Conservation (phyloP, 1,140 invertebrate genomes). For the Dendroctonus ponderosae region DNA sequence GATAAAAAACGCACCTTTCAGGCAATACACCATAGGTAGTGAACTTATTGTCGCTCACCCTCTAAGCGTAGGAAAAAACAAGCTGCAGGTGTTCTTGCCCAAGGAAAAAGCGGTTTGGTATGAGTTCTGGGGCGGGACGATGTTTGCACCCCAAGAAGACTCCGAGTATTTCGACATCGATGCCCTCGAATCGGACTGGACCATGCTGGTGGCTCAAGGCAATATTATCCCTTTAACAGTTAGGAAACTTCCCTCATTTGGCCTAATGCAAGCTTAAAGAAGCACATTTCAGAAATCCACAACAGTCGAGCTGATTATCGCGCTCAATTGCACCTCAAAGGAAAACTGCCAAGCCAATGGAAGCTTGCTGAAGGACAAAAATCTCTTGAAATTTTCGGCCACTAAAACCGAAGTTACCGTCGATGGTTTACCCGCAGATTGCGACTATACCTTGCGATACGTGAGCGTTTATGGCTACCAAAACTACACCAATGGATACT, state of each 20-base stretch:
- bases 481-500: no score
- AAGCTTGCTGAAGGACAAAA: conserved; percentile 17
- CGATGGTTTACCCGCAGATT: conserved; percentile 13
- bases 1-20: conserved; percentile 8
- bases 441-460: conserved; percentile 23
- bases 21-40: conserved; percentile 48
- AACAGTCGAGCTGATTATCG: conserved; percentile 24
- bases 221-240: conserved; percentile 42
- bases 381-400: conserved; percentile 14
- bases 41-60: conserved; percentile 46
- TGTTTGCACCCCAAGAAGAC: conserved; percentile 17
- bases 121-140: conserved; percentile 49
- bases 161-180: conserved; percentile 37
- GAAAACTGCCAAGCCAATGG: conserved; percentile 18
- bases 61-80: conserved; percentile 31
- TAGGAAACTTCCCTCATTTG: conserved; percentile 14
- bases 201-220: conserved; percentile 46
- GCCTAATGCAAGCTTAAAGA: conserved; percentile 1
- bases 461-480: conserved; percentile 30
- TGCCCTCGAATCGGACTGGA: conserved; percentile 44
- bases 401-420: conserved; percentile 20
- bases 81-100: conserved; percentile 45
- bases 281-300: conserved; percentile 15
- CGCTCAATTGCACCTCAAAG: conserved; percentile 22
- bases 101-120: conserved; percentile 41